Conservation (phyloP, 1,140 invertebrate genomes). For the Apis mellifera region Amel_HAv3.1 CM009946.2:2718501-2719000, state of each 20-base stretch:
- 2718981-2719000: slow-evolving; percentile 58
- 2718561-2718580: slow-evolving; percentile 67
- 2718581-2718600: slow-evolving; percentile 69
- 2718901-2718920: slow-evolving; percentile 58
- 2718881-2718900: slow-evolving; percentile 66
- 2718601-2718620: slow-evolving; percentile 71
- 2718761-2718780: slow-evolving; percentile 15
- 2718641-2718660: slow-evolving; percentile 60
- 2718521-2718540: slow-evolving; percentile 28
- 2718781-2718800: slow-evolving; percentile 50
- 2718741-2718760: slow-evolving; percentile 65
- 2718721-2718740: slow-evolving; percentile 73
- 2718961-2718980: slow-evolving; percentile 62
- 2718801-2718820: slow-evolving; percentile 56
- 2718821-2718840: slow-evolving; percentile 66
- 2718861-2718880: slow-evolving; percentile 65
- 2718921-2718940: slow-evolving; percentile 35
- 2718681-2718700: slow-evolving; percentile 66
- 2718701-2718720: slow-evolving; percentile 66
- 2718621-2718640: slow-evolving; percentile 56
- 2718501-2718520: slow-evolving; percentile 69
- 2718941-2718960: slow-evolving; percentile 59
- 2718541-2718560: slow-evolving; percentile 55
- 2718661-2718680: slow-evolving; percentile 67
- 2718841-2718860: slow-evolving; percentile 66